Evolutionary conservation across 2,888 invertebrate genomes (phyloP).

Genomic region (Allygus modestus): DNA sequence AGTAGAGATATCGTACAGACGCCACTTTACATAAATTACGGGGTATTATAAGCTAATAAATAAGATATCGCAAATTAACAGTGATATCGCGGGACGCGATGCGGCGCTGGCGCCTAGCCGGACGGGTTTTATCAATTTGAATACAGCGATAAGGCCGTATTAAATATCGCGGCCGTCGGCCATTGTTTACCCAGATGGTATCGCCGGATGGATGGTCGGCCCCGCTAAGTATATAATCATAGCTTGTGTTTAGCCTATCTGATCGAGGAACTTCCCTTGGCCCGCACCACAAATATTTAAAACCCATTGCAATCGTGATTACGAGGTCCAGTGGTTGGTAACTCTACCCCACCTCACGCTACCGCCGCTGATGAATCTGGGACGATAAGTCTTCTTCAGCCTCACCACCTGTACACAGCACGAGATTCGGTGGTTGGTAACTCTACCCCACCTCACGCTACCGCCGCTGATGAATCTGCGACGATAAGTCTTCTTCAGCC

Average conservation of each 20-base stretch:
- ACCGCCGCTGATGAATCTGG: slow-evolving; percentile 21
- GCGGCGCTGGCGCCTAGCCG: slow-evolving; percentile 50
- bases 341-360: slow-evolving; percentile 36
- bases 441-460: not conserved
- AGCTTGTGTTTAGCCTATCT: slow-evolving; percentile 52
- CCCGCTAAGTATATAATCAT: slow-evolving; percentile 52
- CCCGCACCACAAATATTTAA: slow-evolving; percentile 46
- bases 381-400: slow-evolving; percentile 19
- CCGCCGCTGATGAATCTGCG: not conserved
- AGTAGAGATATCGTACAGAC: not conserved
- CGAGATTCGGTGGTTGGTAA: not conserved
- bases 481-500: not conserved
- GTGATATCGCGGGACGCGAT: slow-evolving; percentile 34
- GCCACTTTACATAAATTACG: slow-evolving; percentile 51
- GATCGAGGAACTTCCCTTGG: slow-evolving; percentile 8
- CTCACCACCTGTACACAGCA: not conserved
- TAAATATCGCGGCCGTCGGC: slow-evolving; percentile 35
- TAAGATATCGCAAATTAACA: slow-evolving; percentile 55
- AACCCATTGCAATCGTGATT: slow-evolving; percentile 46
- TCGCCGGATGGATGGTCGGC: slow-evolving; percentile 37
- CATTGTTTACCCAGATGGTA: slow-evolving; percentile 52
- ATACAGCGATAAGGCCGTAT: slow-evolving; percentile 49
- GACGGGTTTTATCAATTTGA: slow-evolving; percentile 61
- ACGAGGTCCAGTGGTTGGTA: slow-evolving; percentile 32
- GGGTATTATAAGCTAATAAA: slow-evolving; percentile 46